Percentiles rank a stretch among this genome's conserved stretches.
phyloP scores from a whole-genome alignment of 1,140 invertebrate genomes.

The Drosophila nikananu region DNA sequence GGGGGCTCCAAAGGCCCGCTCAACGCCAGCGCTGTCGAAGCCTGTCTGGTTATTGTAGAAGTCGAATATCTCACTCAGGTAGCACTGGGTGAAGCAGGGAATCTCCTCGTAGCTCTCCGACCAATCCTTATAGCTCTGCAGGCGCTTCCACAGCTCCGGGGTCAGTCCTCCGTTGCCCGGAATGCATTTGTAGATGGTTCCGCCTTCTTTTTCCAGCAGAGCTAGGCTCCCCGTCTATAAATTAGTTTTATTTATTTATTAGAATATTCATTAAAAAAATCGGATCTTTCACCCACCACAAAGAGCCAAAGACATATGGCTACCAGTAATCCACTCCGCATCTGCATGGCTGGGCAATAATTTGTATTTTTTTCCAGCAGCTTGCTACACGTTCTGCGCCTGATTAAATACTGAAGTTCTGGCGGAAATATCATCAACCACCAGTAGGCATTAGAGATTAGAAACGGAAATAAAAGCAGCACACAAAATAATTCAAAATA shows the following conservation, averaged over 20 bases:
- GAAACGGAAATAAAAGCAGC: constrained; percentile 12
- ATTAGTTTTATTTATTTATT: background rate
- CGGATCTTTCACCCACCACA: constrained; percentile 11
- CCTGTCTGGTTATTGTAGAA: constrained; percentile 64
- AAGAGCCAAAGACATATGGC: constrained; percentile 22
- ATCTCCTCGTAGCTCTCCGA: constrained; percentile 69
- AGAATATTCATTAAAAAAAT: accelerated
- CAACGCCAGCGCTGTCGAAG: constrained; percentile 51
- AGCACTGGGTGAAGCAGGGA: constrained; percentile 77
- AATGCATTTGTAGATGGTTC: constrained; percentile 56
- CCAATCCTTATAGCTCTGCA: constrained; percentile 69
- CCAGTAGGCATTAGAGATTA: constrained; percentile 8
- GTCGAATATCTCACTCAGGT: constrained; percentile 67
- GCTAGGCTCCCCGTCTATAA: constrained; percentile 26
- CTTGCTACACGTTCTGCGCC: constrained; percentile 39
- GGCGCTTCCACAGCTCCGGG: constrained; percentile 38
- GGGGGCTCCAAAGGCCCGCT: constrained; percentile 50
- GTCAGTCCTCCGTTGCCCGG: constrained; percentile 61
- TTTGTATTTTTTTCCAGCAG: background rate
- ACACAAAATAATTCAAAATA: background rate
- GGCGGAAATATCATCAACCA: constrained; percentile 46
- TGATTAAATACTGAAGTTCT: constrained; percentile 61
- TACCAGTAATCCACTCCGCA: constrained; percentile 23
- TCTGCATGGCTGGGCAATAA: constrained; percentile 2
- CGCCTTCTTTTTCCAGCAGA: constrained; percentile 39